Base-by-base conservation (phyloP, 2,888 invertebrate genomes). In the Lithosia quadra region DNA sequence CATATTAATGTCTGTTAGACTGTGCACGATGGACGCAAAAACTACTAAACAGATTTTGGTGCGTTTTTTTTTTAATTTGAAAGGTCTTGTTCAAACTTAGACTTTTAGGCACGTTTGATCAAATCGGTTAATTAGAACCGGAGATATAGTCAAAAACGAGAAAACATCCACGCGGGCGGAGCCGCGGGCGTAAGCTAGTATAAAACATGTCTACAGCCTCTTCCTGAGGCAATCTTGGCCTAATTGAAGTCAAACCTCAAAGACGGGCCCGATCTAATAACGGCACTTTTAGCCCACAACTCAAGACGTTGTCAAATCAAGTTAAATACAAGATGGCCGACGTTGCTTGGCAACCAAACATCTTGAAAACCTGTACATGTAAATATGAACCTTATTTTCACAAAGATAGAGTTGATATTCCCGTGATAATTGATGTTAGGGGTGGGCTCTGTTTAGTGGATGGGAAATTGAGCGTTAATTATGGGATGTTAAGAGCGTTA, bases 261-360 rank as follows among this genome's bases (percentile, higher is more conserved):
- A 91, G 90, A 85, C 84, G 81, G 24, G 73, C 67, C 60, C 86
- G 91, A 93, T 92, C 87, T 84, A 86, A 88, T 86, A 78, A 80
- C 84, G 81, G 78, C 88, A 90, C 91, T 89, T 90, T 89, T 78
- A 86, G 84, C 90, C 92, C 92, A 81, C 94, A 92, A 90, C 87
- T 89, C 91, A 92, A 92, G 94, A 94, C 90, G 92, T 89, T 92
- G 82, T 72, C 68, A 88, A 89, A 91, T 86, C 83, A 64, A 79
- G 82, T 90, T 87, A 87, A 67, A 80, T 78, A 77, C 92, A 93
- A 91, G 91, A 93, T 93, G 93, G 81, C 76, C 66, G 64, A 85
- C 91, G 88, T 89, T 78, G 84, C 84, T 91, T 88, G 86, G 78
- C 80, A 83, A 84, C 88, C 65, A 81, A 68, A 85, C 88, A 86